Evolutionary conservation across 2,113 vertebrate species (phyloP).

Genomic region (Butorides virescens): DNA sequence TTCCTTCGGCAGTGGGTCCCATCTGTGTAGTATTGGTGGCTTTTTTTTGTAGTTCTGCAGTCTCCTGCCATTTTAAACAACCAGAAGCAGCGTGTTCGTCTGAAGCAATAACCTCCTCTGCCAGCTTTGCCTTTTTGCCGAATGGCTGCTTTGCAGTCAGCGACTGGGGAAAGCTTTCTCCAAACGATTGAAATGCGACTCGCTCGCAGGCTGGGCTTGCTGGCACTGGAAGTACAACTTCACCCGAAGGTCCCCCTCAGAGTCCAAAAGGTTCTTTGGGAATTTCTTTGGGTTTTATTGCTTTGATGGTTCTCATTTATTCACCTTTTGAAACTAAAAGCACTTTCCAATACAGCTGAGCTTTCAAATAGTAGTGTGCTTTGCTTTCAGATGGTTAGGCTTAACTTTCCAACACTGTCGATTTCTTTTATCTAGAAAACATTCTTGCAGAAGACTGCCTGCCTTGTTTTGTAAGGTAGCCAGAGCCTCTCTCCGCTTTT

Average conservation of each 20-base stretch:
- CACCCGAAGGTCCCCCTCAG: background rate
- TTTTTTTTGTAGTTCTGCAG: background rate
- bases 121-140: fast-evolving
- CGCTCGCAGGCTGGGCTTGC: no score
- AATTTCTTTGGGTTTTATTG: background rate
- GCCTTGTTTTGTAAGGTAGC: background rate
- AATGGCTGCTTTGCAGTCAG: fast-evolving
- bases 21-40: no score
- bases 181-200: background rate
- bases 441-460: background rate
- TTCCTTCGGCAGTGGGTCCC: background rate
- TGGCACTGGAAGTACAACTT: background rate
- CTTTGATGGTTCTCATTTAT: background rate
- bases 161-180: fast-evolving
- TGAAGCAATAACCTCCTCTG: background rate
- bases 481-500: background rate
- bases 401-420: background rate
- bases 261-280: background rate
- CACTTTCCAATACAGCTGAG: background rate
- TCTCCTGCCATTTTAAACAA: background rate
- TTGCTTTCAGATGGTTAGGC: background rate
- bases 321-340: background rate
- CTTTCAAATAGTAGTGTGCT: background rate
- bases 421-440: background rate
- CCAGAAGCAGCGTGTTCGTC: background rate